phyloP scores from a whole-genome alignment of 2,113 vertebrate species.

The Amazona vittata region DNA sequence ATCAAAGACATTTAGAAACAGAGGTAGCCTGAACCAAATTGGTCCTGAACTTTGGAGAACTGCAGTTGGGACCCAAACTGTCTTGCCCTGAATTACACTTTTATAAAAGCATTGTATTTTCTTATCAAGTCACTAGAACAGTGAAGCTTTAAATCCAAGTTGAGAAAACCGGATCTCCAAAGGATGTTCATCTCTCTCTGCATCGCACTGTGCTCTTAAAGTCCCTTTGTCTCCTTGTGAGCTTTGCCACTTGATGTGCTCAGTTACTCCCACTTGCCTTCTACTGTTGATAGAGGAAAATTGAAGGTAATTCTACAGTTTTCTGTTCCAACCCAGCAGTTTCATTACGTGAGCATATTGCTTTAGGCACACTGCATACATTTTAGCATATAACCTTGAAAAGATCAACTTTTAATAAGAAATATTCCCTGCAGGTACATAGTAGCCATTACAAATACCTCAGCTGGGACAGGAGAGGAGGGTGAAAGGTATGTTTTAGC shows the following conservation, averaged over 20 bases:
- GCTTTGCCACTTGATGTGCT: not conserved
- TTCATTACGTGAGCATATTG: not conserved
- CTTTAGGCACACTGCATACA: not conserved
- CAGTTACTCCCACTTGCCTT: not conserved
- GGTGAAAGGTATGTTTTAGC: not conserved
- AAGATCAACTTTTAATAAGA: not conserved
- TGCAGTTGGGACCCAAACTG: not conserved
- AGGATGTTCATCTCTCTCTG: not conserved
- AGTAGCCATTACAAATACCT: not conserved
- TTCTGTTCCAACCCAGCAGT: not conserved
- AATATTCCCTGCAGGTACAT: not conserved
- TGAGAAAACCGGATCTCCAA: not conserved
- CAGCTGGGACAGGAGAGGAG: not conserved
- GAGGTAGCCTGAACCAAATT: not conserved
- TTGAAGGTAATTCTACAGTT: not conserved
- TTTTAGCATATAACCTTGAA: slow-evolving; percentile 9
- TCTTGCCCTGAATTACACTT: not conserved
- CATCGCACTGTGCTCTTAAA: not conserved
- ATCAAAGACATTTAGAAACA: not conserved
- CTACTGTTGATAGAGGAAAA: not conserved
- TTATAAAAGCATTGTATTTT: not conserved
- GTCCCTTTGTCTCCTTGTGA: not conserved
- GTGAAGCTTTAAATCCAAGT: not conserved
- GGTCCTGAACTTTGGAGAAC: not conserved
- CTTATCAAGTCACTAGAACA: not conserved